Percentiles rank a stretch among this genome's conserved stretches.
These are phyloP conservation scores for Nymphalis polychloros DNA, from an alignment of 2,888 invertebrate species.

Conservation along the genomic window DNA sequence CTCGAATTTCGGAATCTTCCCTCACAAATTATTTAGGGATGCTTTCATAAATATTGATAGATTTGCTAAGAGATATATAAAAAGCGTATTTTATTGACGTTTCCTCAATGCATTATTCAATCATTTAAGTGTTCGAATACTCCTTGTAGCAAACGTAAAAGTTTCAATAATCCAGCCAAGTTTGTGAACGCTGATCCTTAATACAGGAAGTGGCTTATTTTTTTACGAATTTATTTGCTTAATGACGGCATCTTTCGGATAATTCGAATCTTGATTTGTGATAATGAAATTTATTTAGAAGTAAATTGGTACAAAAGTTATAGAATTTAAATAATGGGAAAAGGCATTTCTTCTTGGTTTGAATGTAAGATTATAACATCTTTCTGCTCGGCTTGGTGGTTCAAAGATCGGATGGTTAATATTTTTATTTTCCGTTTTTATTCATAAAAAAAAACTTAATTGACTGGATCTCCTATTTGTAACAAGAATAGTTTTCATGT, in stretches of 20 bases:
- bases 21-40: no score
- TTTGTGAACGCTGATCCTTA: constrained; percentile 3
- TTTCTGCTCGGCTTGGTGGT: no score
- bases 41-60: constrained; percentile 5
- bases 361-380: no score
- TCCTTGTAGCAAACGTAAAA: constrained; percentile 38
- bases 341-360: no score
- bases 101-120: constrained; percentile 12
- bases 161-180: constrained; percentile 24
- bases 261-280: background rate
- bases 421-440: background rate
- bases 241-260: background rate
- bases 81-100: constrained; percentile 1
- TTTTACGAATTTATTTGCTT: background rate
- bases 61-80: background rate
- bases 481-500: no score
- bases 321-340: no score
- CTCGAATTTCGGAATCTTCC: background rate
- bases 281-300: no score
- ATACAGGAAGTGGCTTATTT: constrained; percentile 3
- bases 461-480: no score
- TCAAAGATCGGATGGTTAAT: background rate
- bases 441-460: no score
- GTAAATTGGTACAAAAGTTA: no score
- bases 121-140: constrained; percentile 15